Base-by-base conservation (phyloP, 2,888 invertebrate species). In the Mayetiola destructor region DNA sequence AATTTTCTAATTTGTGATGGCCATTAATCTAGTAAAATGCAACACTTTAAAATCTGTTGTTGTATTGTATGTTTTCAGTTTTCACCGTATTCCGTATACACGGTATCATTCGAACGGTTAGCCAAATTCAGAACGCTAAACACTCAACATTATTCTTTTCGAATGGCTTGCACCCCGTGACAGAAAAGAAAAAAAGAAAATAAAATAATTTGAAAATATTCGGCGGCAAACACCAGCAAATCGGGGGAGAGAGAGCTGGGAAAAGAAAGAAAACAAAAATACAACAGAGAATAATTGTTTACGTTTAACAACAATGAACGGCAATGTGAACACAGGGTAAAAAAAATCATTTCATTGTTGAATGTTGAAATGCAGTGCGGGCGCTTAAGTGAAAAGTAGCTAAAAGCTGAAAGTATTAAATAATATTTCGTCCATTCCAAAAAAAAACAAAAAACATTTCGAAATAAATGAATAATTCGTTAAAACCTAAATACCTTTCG, bases 1-100 rank as follows among this genome's bases (percentile, higher is more conserved):
- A 30, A 53, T 53, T 53, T 32, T 32, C 53, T 53, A 53, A 53
- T 53, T 53, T 53, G 53, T 32, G 20, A 53, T 32, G 53, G 53
- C 53, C 53, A 53, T 53, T 32, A 53, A 53, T 53, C 53, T 53
- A 53, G 29, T 3, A 18, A n/a, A 53, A 48, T 48, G 48, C 48
- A 48, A 48, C 27, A 48, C 48, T 48, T 48, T 23, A 48, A 48
- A 48, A 48, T 48, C 48, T 48, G 48, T 48, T 48, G 8, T 48
- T 48, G 29, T 48, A 27, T 48, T 48, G 48, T 27, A 16, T 2
- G 2, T n/a, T n/a, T n/a, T n/a, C n/a, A n/a, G n/a, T n/a, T n/a
- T n/a, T n/a, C n/a, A n/a, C n/a, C n/a, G n/a, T n/a, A n/a, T n/a
- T n/a, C n/a, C n/a, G 23, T 6, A 23, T n/a, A 23, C 42, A 23